Base-by-base conservation (phyloP, 2,113 vertebrate species). In the Pelobates fuscus region DNA sequence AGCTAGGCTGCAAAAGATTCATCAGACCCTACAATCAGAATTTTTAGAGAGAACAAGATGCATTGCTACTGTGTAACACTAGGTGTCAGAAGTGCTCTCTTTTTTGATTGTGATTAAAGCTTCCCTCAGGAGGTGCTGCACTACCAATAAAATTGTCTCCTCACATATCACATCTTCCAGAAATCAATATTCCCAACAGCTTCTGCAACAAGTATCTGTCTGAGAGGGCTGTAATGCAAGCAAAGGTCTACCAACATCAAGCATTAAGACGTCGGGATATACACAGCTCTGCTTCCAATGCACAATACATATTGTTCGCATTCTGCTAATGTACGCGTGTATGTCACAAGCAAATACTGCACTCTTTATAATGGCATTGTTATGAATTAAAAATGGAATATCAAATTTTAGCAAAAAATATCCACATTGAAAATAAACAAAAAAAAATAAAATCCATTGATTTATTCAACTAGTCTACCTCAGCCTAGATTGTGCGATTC, bases 181-280 rank as follows among this genome's bases (percentile, higher is more conserved):
- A 57, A 75, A 75, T 75, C 72, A 75, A 75, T 75, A 75, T 75
- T 63, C 72, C 72, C 72, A 75, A 75, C 72, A 75, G 72, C 62
- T 75, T 63, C 64, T 75, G 57, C 72, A 75, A 75, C 72, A 75
- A 75, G 72, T 75, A 75, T 75, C 72, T 23, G 72, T 75, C 72
- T 75, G 72, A n/a, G 52, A 57, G 62, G 63, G 71, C 65, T 63
- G 58, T 65, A 65, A 66, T 65, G 49, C 60, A 74, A 74, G 71
- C 72, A 67, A 75, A 67, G 72, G 63, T 75, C 72, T 25, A 67
- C 72, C 58, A 59, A 75, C 72, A 67, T 20, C 72, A 29, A 46
- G 17, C 72, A 49, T 32, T n/a, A 32, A 26, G 62, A 58, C 49
- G 41, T 59, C 24, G 59, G 63, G 63, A 67, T 63, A 67, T 46